Evolutionary conservation across 2,113 vertebrate genomes (phyloP).

Genomic region (Dermatemys mawii): DNA sequence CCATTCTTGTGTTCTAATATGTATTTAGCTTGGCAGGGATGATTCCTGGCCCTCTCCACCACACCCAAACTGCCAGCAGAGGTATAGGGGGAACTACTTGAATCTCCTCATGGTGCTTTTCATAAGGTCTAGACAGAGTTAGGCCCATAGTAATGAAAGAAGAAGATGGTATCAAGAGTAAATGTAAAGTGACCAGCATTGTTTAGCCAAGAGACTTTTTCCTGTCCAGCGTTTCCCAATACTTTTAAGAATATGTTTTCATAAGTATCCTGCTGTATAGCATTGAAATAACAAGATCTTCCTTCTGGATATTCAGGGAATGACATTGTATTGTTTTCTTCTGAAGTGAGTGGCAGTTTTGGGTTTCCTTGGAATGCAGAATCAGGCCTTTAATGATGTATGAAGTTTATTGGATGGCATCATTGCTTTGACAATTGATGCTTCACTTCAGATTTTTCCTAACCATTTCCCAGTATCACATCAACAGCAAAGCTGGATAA

Average conservation of each 20-base stretch:
- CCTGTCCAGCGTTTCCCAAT: neutral
- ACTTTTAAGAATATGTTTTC: neutral
- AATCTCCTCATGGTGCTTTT: neutral
- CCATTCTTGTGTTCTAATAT: too few relatives aligned
- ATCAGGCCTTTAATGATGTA: neutral
- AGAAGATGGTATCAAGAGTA: neutral
- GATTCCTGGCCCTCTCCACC: neutral
- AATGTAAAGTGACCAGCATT: neutral
- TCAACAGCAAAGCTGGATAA: conserved; percentile 2
- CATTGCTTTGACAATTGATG: neutral
- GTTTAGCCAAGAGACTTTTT: neutral
- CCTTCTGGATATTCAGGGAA: neutral
- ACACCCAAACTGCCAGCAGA: neutral
- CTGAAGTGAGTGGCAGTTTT: neutral
- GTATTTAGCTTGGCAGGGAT: too few relatives aligned
- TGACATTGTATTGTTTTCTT: fast-evolving
- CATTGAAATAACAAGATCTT: neutral
- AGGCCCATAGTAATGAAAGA: neutral
- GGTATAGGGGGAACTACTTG: neutral
- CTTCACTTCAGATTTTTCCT: conserved; percentile 5
- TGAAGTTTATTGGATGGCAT: neutral
- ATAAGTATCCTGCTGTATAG: fast-evolving
- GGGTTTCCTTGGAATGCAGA: neutral
- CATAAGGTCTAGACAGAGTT: neutral
- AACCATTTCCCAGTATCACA: neutral